Conservation (phyloP, 2,888 invertebrate genomes). For the Colostygia pectinataria region DNA sequence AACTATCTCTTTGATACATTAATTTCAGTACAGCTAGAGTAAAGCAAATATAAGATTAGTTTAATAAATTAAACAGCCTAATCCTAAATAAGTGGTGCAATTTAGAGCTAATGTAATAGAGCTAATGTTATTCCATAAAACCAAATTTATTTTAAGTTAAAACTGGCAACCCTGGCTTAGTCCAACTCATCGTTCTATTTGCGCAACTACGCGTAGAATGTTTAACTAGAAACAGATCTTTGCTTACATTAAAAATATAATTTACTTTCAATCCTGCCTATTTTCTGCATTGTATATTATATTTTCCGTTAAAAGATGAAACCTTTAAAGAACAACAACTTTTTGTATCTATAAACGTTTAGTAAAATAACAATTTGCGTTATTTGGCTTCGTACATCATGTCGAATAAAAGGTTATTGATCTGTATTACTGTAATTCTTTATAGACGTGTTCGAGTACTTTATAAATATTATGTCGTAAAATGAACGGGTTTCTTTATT, state of each 20-base stretch:
- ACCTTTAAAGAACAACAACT: background rate
- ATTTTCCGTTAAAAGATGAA: background rate
- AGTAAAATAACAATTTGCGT: too few relatives aligned
- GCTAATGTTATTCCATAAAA: too few relatives aligned
- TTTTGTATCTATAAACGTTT: background rate
- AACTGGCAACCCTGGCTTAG: constrained; percentile 8
- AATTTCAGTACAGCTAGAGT: too few relatives aligned
- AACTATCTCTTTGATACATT: too few relatives aligned
- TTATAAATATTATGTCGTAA: constrained; percentile 20
- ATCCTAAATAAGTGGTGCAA: too few relatives aligned
- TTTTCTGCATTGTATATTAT: constrained; percentile 1
- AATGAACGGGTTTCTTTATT: constrained; percentile 41
- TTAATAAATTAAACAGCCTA: too few relatives aligned
- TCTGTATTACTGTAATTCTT: constrained; percentile 5
- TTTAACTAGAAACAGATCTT: constrained; percentile 4
- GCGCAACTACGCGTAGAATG: constrained; percentile 15
- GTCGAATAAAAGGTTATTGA: constrained; percentile 1
- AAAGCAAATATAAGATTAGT: too few relatives aligned
- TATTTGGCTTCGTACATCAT: background rate
- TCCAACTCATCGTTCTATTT: constrained; percentile 17
- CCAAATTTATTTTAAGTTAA: background rate
- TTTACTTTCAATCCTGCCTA: constrained; percentile 2
- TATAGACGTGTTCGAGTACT: constrained; percentile 7
- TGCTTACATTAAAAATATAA: constrained; percentile 10
- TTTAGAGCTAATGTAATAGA: too few relatives aligned